Percentiles rank a stretch among this genome's conserved stretches.
These are phyloP conservation scores for Furcula furcula DNA, from an alignment of 2,888 invertebrate species.

Conservation along the genomic window DNA sequence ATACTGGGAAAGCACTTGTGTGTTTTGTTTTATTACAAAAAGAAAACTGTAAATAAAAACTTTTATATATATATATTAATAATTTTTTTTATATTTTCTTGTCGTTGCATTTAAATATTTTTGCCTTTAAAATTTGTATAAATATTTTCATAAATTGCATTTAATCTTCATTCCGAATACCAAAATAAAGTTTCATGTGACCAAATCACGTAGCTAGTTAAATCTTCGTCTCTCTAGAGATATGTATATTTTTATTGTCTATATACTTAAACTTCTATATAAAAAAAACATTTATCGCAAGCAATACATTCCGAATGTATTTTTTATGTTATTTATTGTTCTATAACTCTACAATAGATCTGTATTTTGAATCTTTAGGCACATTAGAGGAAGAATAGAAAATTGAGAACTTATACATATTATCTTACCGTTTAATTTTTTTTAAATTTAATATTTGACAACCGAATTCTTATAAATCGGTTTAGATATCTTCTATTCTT, in stretches of 20 bases:
- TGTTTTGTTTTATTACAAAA: too few relatives aligned
- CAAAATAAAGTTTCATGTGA: slow-evolving; percentile 7
- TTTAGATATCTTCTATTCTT: too few relatives aligned
- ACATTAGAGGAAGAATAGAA: slow-evolving; percentile 7
- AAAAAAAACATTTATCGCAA: slow-evolving; percentile 33
- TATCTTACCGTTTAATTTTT: too few relatives aligned
- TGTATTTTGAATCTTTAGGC: slow-evolving; percentile 44
- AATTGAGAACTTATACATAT: slow-evolving; percentile 5
- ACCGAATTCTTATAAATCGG: too few relatives aligned
- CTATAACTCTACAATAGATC: slow-evolving; percentile 37
- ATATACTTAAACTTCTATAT: slow-evolving; percentile 6
- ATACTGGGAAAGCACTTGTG: too few relatives aligned
- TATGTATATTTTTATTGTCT: slow-evolving; percentile 32
- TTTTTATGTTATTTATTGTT: slow-evolving; percentile 45
- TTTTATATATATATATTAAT: too few relatives aligned
- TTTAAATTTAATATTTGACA: too few relatives aligned
- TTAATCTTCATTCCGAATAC: too few relatives aligned
- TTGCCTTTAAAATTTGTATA: too few relatives aligned
- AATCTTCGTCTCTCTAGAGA: slow-evolving; percentile 21
- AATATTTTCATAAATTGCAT: too few relatives aligned
- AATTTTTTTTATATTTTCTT: too few relatives aligned
- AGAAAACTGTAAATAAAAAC: too few relatives aligned
- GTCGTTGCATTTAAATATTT: neutral
- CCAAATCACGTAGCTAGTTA: slow-evolving; percentile 18
- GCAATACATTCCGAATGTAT: slow-evolving; percentile 53